Conservation (phyloP, 2,888 invertebrate genomes). For the Matsumyia berberina region DNA sequence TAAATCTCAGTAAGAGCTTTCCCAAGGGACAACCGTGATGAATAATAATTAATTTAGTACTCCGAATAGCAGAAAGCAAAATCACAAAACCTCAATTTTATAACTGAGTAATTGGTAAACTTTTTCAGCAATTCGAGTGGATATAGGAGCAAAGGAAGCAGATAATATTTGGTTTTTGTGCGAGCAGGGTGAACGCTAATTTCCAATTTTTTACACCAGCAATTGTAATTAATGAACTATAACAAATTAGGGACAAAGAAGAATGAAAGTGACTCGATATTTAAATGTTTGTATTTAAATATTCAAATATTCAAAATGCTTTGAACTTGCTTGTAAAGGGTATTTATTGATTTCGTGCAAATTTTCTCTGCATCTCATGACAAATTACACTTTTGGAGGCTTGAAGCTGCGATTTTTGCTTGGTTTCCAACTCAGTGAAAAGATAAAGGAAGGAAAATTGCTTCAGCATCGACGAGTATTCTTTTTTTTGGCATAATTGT, state of each 20-base stretch:
- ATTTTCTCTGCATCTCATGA: too few species aligned
- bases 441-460: too few species aligned
- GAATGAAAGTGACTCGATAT: not conserved
- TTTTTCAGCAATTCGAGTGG: slow-evolving; percentile 16
- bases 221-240: slow-evolving; percentile 43
- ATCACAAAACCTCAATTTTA: slow-evolving; percentile 16
- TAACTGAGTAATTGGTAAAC: slow-evolving; percentile 57
- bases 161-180: slow-evolving; percentile 1
- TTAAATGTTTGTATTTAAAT: slow-evolving; percentile 10
- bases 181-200: slow-evolving; percentile 28
- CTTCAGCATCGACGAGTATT: too few species aligned
- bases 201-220: slow-evolving; percentile 35
- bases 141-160: slow-evolving; percentile 2
- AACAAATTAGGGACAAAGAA: slow-evolving; percentile 18
- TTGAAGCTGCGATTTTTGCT: too few species aligned
- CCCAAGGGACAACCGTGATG: not conserved
- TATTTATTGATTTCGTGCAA: too few species aligned
- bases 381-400: too few species aligned
- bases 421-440: too few species aligned
- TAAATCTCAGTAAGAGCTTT: not conserved
- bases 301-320: too few species aligned
- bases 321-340: too few species aligned
- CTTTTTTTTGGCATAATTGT: too few species aligned
- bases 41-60: slow-evolving; percentile 14
- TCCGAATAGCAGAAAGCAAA: not conserved